These are phyloP conservation scores for Microctenopoma lineatum DNA, from an alignment of 2,797 vertebrate species.

Conservation along the genomic window DNA sequence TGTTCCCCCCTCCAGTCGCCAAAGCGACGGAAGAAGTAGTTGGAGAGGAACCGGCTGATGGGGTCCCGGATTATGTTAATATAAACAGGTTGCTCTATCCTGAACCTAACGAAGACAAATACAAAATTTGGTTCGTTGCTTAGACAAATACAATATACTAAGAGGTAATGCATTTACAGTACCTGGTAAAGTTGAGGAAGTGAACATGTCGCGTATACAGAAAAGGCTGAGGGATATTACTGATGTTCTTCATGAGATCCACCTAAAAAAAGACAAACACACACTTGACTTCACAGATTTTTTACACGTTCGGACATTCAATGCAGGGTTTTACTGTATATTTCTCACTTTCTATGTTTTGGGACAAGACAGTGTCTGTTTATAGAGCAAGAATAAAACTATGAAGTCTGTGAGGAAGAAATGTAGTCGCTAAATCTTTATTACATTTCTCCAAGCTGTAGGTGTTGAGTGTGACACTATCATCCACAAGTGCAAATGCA, in stretches of 20 bases:
- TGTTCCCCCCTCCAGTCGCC: conserved; percentile 99
- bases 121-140: conserved; percentile 33
- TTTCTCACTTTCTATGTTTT: conserved; percentile 1
- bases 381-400: not conserved
- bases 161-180: not conserved
- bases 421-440: conserved; percentile 1
- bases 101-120: conserved; percentile 84
- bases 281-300: not conserved
- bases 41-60: conserved; percentile 95
- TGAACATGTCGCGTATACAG: conserved; percentile 98
- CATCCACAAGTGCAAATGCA: not conserved
- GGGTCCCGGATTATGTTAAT: conserved; percentile 99
- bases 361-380: not conserved
- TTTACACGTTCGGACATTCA: too few species aligned
- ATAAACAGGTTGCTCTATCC: conserved; percentile 96
- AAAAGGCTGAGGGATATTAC: conserved; percentile 94
- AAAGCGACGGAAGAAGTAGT: conserved; percentile 99
- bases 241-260: conserved; percentile 98
- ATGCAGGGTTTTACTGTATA: not conserved
- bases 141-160: not conserved
- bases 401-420: not conserved
- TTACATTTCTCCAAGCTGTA: not conserved
- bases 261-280: conserved; percentile 82
- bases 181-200: conserved; percentile 99
- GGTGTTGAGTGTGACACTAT: conserved; percentile 4